Percentiles rank a stretch among this genome's conserved stretches.
phyloP scores from a whole-genome alignment of 2,113 vertebrate species.

The Rhizomys pruinosus region DNA sequence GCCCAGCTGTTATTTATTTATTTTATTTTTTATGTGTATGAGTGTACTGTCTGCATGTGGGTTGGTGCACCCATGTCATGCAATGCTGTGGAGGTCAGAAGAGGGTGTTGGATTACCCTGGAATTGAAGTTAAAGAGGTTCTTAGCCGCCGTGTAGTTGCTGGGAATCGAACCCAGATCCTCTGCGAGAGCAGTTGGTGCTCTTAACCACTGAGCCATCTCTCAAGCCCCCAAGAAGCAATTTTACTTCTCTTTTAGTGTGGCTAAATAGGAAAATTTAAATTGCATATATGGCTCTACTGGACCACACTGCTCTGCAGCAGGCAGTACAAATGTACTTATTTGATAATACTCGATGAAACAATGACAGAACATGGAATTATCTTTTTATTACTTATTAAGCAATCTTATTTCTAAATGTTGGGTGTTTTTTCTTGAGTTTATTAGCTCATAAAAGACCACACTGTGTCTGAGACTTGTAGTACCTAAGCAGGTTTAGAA shows the following conservation, averaged over 20 bases:
- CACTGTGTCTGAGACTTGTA: slow-evolving; percentile 12
- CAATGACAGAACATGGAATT: not conserved
- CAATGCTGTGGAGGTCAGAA: no score
- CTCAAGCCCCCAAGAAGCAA: not conserved
- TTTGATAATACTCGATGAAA: not conserved
- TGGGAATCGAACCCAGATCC: no score
- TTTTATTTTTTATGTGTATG: no score
- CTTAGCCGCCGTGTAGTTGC: no score
- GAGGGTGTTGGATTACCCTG: no score
- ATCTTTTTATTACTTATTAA: slow-evolving; percentile 42
- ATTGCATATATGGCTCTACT: not conserved
- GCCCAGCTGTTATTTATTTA: no score
- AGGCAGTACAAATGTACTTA: not conserved
- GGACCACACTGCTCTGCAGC: not conserved
- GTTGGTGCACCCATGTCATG: no score
- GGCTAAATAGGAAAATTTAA: slow-evolving; percentile 27
- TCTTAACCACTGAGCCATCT: no score
- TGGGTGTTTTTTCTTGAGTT: slow-evolving; percentile 23
- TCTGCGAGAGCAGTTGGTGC: no score
- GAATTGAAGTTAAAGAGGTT: no score
- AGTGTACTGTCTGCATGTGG: no score
- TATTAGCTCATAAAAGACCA: slow-evolving; percentile 32
- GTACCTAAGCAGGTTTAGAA: not conserved
- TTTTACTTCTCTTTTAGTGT: not conserved
- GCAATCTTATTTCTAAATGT: slow-evolving; percentile 40